Base-by-base conservation (phyloP, 1,140 invertebrate genomes). In the Scaptomyza graminum region DNA sequence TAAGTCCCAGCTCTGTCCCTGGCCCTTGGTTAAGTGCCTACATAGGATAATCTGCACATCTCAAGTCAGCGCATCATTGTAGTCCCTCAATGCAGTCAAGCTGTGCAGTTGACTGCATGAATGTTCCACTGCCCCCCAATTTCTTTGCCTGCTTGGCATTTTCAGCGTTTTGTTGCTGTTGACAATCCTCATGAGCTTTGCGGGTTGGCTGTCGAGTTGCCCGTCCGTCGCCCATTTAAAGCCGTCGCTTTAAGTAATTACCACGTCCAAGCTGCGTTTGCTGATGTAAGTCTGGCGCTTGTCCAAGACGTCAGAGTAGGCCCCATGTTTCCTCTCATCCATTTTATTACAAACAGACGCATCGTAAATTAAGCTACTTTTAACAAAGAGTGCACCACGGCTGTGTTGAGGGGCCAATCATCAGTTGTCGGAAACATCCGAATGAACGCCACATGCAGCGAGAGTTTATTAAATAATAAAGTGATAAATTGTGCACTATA, bases 31-130 rank as follows among this genome's bases (percentile, higher is more conserved):
- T 88, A 87, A 87, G 83, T 87, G 82, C 82, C 82, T 85, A 88
- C 82, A 85, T 54, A 77, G 83, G 83, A 85, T 87, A 87, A 87
- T 88, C 83, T 88, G 57, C 83, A 67, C 79, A 79, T 73, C 74
- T 82, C 74, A 74, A 83, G 80, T 71, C 79, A 56, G 80, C 79
- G 76, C 79, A 67, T 84, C 79, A 83, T 82, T 82, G 79, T 84
- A 77, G 49, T 76, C 59, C 34, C 60, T 39, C 57, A 56, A 46
- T 79, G 66, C 66, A 88, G 82, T 82, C 82, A 88, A 73, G 82
- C 82, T 87, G 81, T 87, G 81, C 83, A 87, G 61, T 82, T 79
- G 75, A 78, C 82, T 87, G 69, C 63, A 66, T 55, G 43, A 6
- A 34, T 9, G 8, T 9, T 7, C 8, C 31, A 37, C 7, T 44